Evolutionary conservation across 2,888 invertebrate genomes (phyloP), one percentile per base, ranked within the genome.

Genomic region (Elegia similella): DNA sequence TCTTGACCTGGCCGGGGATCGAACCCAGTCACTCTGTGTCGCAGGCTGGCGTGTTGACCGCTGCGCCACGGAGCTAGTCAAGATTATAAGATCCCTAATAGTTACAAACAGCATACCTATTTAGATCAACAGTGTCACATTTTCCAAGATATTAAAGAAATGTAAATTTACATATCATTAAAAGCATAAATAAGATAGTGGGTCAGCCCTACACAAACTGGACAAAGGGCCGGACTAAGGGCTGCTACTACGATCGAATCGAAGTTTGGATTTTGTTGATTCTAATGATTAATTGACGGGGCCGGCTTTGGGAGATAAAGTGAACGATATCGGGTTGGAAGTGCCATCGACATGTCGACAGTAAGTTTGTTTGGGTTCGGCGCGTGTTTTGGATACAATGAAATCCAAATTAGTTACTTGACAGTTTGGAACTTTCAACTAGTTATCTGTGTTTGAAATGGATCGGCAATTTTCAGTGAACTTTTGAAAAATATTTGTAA

Each of bases 221-320:
- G 34, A 50, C 34, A 12, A 30, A 50, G 50, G 50, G 50, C 16
- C 34, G 50, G 32, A 50, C 32, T 50, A 13, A 50, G 50, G 23
- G 17, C 17, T 16, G 38, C 2, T 32, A 48, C 15, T 48, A 15
- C 50, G 38, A 50, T 50, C 16, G 46, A 46, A 46, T 46, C 29
- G 34, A 50, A 50, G 50, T 50, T 50, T 34, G 12, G 50, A 50
- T 50, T 50, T 17, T 34, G 50, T 50, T 50, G 50, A 50, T 50
- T 50, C 34, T 34, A 50, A 50, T 50, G 50, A 50, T 50, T 50
- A 50, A 50, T 50, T 50, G 50, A 50, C 30, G 38, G 48, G 50
- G 50, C 34, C 16, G 50, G 16, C 34, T 50, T 50, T 12, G 32
- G 48, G 17, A 34, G 50, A 50, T 50, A 50, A 50, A 50, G 16